Evolutionary conservation across 2,113 vertebrate species (phyloP), one percentile per base, ranked within the genome.

Genomic region (Anser brachyrhynchus): DNA sequence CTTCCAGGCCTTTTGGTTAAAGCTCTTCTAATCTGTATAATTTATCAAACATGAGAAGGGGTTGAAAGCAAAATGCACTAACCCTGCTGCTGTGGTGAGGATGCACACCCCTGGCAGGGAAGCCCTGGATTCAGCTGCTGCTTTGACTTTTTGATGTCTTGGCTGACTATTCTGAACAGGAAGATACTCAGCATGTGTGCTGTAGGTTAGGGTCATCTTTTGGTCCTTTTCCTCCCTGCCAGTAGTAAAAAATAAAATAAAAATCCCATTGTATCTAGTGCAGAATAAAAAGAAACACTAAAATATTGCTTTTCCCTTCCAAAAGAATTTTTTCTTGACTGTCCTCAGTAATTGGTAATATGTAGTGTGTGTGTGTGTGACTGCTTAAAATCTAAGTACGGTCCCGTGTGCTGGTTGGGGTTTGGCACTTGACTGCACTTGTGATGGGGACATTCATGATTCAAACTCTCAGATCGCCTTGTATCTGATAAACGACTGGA

Each of bases 141-240:
- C 77, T 39, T 66, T 64, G 65, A 31, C 13, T 29, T 35, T 52
- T 17, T 49, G 28, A 25, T 26, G 51, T 62, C 39, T 74, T 74
- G 22, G 22, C 7, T 31, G 7, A 57, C 31, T 13, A 14, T 20
- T 67, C 49, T 39, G 58, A 55, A 25, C 9, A 35, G 3, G 15
- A 33, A 9, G 29, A 6, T 3, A 9, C 2, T 37, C 1, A 6
- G 0, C 0, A 0, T 10, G 25, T 35, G 41, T 72, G 11, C 43
- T 44, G 39, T 58, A 72, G 15, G 20, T 1, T 10, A 6, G 22
- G 6, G 12, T 12, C 78, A 43, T 49, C 31, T 66, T 66, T 62
- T 70, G 61, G 29, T 89, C 52, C n/a, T 22, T 26, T 41, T 51
- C 25, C 3, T 17, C 10, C 2, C 3, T 10, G 41, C 7, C 6